Evolutionary conservation across 2,113 vertebrate species (phyloP).

Genomic region (Coptodon bakossiorum): DNA sequence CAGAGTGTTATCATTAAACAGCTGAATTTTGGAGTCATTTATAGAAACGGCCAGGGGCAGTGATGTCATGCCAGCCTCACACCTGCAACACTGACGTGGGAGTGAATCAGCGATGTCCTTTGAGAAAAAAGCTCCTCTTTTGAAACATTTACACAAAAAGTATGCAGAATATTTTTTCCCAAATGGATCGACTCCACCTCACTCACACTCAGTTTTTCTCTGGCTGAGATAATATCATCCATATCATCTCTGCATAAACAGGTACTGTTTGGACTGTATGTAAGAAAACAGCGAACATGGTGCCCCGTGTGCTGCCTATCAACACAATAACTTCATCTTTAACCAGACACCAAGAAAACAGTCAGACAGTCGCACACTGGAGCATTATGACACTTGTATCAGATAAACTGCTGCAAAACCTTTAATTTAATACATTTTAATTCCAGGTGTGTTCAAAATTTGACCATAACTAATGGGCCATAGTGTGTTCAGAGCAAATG

Average conservation of each 20-base stretch:
- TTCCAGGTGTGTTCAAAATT: not conserved
- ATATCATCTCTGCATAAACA: not conserved
- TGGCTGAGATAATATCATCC: not conserved
- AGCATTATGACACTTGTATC: not conserved
- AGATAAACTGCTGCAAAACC: not conserved
- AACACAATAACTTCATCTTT: not conserved
- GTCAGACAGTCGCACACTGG: not conserved
- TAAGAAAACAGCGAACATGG: not conserved
- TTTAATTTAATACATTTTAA: not conserved
- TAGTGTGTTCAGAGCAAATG: not conserved
- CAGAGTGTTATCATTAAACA: not conserved
- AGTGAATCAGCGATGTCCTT: constrained; percentile 20
- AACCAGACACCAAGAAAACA: not conserved
- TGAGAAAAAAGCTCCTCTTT: not conserved
- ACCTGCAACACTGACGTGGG: constrained; percentile 6
- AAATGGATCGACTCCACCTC: not conserved
- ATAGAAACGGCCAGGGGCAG: not conserved
- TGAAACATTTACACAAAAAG: not conserved
- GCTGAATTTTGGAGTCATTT: constrained; percentile 6
- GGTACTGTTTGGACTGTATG: not conserved
- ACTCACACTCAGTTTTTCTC: not conserved
- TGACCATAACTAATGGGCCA: not conserved
- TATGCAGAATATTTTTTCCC: not conserved
- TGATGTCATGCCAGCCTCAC: not conserved
- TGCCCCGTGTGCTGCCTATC: not conserved